Conservation (phyloP, 2,113 vertebrate species). For the Otis tarda region DNA sequence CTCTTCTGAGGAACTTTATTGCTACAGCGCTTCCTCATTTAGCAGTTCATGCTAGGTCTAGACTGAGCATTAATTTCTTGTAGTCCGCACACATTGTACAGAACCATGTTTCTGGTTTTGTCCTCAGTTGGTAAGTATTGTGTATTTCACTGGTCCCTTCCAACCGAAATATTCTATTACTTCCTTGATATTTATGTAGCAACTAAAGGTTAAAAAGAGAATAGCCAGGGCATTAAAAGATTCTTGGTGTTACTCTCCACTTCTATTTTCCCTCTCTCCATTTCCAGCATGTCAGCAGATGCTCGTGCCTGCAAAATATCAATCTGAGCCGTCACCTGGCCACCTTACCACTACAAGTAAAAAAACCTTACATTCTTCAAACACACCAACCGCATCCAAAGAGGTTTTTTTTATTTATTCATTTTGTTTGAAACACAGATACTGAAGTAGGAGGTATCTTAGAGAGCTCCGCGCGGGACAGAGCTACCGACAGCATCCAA, state of each 20-base stretch:
- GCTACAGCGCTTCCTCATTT: not conserved
- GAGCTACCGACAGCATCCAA: conserved; percentile 1
- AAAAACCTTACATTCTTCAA: not conserved
- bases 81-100: not conserved
- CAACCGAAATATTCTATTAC: not conserved
- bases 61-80: not conserved
- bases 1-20: not conserved
- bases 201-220: not conserved
- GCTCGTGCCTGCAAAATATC: not conserved
- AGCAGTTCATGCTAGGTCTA: not conserved
- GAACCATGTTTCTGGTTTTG: not conserved
- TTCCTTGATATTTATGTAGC: not conserved
- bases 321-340: not conserved
- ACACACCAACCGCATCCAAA: not conserved
- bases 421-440: not conserved
- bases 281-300: not conserved
- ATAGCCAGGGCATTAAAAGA: not conserved
- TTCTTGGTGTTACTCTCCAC: not conserved
- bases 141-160: not conserved
- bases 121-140: not conserved
- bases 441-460: not conserved
- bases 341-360: not conserved
- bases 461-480: not conserved
- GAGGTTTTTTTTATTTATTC: not conserved
- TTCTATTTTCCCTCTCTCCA: not conserved